Percentiles rank a stretch among this genome's conserved stretches.
These are phyloP conservation scores for Hyposoter dolosus DNA, from an alignment of 2,888 invertebrate species.

Conservation along the genomic window DNA sequence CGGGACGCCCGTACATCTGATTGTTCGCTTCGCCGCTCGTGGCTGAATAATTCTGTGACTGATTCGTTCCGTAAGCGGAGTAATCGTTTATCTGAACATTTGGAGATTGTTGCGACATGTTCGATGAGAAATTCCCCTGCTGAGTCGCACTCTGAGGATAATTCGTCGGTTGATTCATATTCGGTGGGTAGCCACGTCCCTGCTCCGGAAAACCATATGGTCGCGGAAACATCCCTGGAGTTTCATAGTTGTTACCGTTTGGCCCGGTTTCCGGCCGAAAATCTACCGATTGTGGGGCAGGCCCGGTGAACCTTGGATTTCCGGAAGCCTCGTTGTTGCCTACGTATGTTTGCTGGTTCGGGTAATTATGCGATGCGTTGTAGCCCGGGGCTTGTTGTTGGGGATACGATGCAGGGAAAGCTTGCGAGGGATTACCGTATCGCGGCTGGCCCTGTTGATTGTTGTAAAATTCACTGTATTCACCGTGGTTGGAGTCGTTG, in stretches of 20 bases:
- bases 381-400: constrained; percentile 75
- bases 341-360: constrained; percentile 69
- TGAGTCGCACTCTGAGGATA: constrained; percentile 76
- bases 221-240: constrained; percentile 77
- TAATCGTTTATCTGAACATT: constrained; percentile 78
- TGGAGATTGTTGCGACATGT: constrained; percentile 75
- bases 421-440: constrained; percentile 75
- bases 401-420: constrained; percentile 77
- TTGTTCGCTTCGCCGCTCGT: constrained; percentile 70
- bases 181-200: constrained; percentile 77
- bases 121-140: constrained; percentile 74
- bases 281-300: constrained; percentile 71
- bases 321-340: constrained; percentile 65
- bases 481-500: constrained; percentile 76
- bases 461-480: constrained; percentile 79
- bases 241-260: constrained; percentile 78
- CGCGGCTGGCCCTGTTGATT: constrained; percentile 78
- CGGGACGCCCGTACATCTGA: constrained; percentile 76
- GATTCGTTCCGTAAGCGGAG: constrained; percentile 76
- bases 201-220: constrained; percentile 81
- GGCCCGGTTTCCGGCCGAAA: constrained; percentile 78
- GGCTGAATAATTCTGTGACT: constrained; percentile 76
- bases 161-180: constrained; percentile 77
- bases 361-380: constrained; percentile 69
- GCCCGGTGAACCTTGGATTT: constrained; percentile 68